Evolutionary conservation across 1,140 invertebrate species (phyloP), one percentile per base, ranked within the genome.

Genomic region (Augochlora pura): DNA sequence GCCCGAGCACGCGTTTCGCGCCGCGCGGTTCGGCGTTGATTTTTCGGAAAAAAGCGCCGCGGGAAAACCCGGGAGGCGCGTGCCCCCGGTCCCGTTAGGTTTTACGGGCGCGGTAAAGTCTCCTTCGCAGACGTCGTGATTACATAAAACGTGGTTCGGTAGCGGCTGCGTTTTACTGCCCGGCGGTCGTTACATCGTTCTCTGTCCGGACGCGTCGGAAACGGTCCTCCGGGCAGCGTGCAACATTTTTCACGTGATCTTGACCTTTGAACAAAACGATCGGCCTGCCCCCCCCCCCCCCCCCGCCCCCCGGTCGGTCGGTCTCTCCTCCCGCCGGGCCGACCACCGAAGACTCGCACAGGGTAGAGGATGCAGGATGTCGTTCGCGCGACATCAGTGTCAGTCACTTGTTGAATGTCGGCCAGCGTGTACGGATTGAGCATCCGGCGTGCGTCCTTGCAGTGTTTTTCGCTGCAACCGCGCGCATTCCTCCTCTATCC

Each of bases 331-430:
- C 8, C 54, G n/a, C n/a, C n/a, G n/a, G n/a, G n/a, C 32, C 62
- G 71, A 65, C 75, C 71, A n/a, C 23, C 82, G 25, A 52, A 77
- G 57, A 52, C 39, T 75, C 76, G 66, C 46, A n/a, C n/a, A 66
- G 74, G 76, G 63, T 65, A 78, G 74, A 82, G 80, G 69, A 82
- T 77, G 75, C 67, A 79, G 76, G 64, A 83, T 76, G 68, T 83
- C 78, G 78, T 75, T 81, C 52, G 68, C 67, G 75, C 76, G 80
- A 82, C 68, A 83, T 86, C 79, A 81, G 77, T 83, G 81, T 87
- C 86, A 82, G 84, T 87, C 84, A 87, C 86, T 87, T 87, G 86
- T 87, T 87, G 86, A 87, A 87, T 87, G 84, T 73, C 80, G 80
- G 81, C 80, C 80, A 78, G 54, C 69, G 72, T 63, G 80, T 81